Conservation (phyloP, 1,140 invertebrate genomes). For the Anastatus disparis region DNA sequence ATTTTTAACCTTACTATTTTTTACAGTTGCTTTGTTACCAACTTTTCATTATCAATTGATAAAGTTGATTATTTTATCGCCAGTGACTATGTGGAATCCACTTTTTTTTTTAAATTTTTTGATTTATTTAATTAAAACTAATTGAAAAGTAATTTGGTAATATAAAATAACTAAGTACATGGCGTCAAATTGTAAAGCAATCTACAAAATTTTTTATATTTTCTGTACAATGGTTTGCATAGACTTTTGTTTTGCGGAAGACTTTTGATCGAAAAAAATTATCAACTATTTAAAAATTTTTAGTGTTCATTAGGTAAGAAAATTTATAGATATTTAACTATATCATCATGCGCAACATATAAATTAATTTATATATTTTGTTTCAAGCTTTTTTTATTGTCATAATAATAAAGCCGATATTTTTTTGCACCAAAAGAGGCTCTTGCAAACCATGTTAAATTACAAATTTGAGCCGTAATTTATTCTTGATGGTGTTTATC, state of each 20-base stretch:
- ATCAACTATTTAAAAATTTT: slow-evolving; percentile 7
- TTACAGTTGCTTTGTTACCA: slow-evolving; percentile 37
- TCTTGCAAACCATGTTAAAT: not conserved
- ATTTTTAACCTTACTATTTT: slow-evolving; percentile 38
- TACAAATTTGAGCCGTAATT: not conserved
- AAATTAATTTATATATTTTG: slow-evolving; percentile 4
- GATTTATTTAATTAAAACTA: slow-evolving; percentile 28
- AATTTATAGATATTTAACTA: not conserved
- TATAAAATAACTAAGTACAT: slow-evolving; percentile 37
- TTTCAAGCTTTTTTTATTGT: not conserved
- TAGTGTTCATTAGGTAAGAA: not conserved
- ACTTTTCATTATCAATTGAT: not conserved
- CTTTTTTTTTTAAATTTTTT: slow-evolving; percentile 22
- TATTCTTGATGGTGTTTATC: no score
- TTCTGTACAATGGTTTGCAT: slow-evolving; percentile 10
- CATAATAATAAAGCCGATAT: not conserved
- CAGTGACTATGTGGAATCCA: slow-evolving; percentile 39
- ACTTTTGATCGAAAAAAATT: slow-evolving; percentile 27
- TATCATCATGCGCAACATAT: slow-evolving; percentile 1
- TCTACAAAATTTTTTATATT: slow-evolving; percentile 16
- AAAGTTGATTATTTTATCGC: slow-evolving; percentile 40
- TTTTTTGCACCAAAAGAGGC: not conserved
- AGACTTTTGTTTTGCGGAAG: slow-evolving; percentile 27
- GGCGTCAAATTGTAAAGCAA: slow-evolving; percentile 22
- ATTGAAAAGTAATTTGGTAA: slow-evolving; percentile 15